Evolutionary conservation across 2,888 invertebrate species (phyloP).

Genomic region (Dicycla oo): DNA sequence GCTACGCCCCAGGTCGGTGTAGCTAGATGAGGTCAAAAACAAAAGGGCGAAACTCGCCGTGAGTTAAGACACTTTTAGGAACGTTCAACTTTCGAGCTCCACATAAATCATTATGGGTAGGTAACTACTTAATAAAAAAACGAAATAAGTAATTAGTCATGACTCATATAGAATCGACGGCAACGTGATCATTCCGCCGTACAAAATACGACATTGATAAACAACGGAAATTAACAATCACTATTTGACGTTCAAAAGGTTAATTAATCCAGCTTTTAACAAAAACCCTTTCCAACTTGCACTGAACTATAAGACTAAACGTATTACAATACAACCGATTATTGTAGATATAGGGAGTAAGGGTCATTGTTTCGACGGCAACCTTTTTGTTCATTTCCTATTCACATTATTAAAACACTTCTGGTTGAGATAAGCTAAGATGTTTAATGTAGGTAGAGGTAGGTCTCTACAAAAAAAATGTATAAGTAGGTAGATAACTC

Average conservation of each 20-base stretch:
- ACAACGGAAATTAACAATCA: slow-evolving; percentile 53
- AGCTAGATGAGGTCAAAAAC: background rate
- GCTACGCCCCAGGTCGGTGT: background rate
- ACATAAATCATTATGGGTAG: background rate
- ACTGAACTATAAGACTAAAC: slow-evolving; percentile 7
- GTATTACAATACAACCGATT: slow-evolving; percentile 17
- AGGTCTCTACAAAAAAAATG: slow-evolving; percentile 4
- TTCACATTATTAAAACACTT: slow-evolving; percentile 41
- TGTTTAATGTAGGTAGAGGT: slow-evolving; percentile 19
- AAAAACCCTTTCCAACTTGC: slow-evolving; percentile 38
- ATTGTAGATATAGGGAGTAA: slow-evolving; percentile 22
- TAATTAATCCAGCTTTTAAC: slow-evolving; percentile 19
- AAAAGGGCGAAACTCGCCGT: background rate
- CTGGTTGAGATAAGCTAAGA: slow-evolving; percentile 43
- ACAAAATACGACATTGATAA: slow-evolving; percentile 41
- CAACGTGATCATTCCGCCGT: slow-evolving; percentile 23
- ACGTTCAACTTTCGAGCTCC: background rate
- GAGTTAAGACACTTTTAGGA: background rate
- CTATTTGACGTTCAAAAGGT: slow-evolving; percentile 45
- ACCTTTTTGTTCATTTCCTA: slow-evolving; percentile 52
- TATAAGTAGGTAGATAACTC: slow-evolving; percentile 15
- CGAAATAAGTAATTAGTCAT: background rate
- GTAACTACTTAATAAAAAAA: too few relatives aligned
- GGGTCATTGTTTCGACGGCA: slow-evolving; percentile 19
- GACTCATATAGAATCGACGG: slow-evolving; percentile 10